phyloP scores from a whole-genome alignment of 2,797 vertebrate genomes.

The Podarcis siculus region DNA sequence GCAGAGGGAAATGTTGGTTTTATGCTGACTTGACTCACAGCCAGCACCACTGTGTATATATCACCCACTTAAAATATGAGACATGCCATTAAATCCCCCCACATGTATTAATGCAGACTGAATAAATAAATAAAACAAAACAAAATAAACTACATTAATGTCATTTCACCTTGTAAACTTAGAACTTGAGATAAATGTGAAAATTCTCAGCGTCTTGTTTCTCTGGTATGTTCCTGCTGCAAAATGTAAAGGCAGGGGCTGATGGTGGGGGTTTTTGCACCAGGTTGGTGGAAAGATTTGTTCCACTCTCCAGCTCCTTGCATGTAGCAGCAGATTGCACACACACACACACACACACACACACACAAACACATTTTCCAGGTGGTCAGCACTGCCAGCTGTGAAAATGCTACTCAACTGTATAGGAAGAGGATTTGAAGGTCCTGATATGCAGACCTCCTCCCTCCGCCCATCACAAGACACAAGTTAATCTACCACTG shows the following conservation, averaged over 20 bases:
- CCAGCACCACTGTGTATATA: slow-evolving; percentile 72
- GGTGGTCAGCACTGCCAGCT: not conserved
- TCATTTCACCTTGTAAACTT: slow-evolving; percentile 29
- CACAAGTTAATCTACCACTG: not conserved
- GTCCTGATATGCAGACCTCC: no score
- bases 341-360: no score
- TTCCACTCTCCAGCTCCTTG: not conserved
- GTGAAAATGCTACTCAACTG: not conserved
- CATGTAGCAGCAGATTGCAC: not conserved
- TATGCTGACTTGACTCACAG: slow-evolving; percentile 75
- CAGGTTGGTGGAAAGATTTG: not conserved
- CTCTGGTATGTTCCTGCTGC: not conserved
- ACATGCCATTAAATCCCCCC: slow-evolving; percentile 55
- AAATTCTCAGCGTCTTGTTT: not conserved
- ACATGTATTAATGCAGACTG: slow-evolving; percentile 68
- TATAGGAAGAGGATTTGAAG: not conserved
- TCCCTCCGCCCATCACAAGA: not conserved
- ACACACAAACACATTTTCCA: no score
- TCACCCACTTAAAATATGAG: slow-evolving; percentile 77
- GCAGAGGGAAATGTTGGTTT: slow-evolving; percentile 75
- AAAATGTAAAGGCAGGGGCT: not conserved
- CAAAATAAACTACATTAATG: slow-evolving; percentile 48
- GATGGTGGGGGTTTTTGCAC: not conserved
- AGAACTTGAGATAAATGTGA: slow-evolving; percentile 7
- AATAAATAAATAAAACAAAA: slow-evolving; percentile 74